phyloP scores from a whole-genome alignment of 2,113 vertebrate genomes.

The Cricetomys ansorgei region DNA sequence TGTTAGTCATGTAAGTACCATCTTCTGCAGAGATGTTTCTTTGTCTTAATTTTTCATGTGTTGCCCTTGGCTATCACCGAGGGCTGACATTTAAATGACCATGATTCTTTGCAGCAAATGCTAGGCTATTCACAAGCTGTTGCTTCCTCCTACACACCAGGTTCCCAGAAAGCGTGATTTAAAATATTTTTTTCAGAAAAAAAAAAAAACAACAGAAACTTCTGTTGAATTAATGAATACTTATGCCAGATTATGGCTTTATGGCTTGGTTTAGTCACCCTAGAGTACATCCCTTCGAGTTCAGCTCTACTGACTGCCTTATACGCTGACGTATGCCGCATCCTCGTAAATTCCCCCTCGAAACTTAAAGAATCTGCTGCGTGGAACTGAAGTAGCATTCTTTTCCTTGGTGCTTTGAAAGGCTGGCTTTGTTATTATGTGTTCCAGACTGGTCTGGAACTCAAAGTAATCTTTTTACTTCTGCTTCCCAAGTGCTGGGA shows the following conservation, averaged over 20 bases:
- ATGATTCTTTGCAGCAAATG: conserved; percentile 37
- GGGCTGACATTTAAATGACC: conserved; percentile 44
- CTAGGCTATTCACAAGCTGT: background rate
- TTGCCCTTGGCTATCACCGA: conserved; percentile 3
- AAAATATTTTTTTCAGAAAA: conserved; percentile 45
- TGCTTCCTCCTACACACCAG: conserved; percentile 5
- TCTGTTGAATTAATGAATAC: background rate
- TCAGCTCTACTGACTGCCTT: background rate
- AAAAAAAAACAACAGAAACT: conserved; percentile 7
- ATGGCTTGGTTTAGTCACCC: background rate
- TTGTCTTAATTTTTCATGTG: background rate
- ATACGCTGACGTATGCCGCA: background rate
- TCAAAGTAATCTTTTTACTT: background rate
- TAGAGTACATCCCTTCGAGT: background rate
- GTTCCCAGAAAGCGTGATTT: conserved; percentile 30
- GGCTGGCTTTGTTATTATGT: background rate
- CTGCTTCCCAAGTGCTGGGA: no score
- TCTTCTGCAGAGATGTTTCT: background rate
- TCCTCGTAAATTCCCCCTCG: background rate
- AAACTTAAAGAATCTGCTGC: background rate
- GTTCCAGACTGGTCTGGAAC: background rate
- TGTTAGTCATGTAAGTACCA: background rate
- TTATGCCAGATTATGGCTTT: background rate
- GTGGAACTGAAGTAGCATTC: background rate
- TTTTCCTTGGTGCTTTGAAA: background rate